Base-by-base conservation (phyloP, 2,113 vertebrate species). In the Tychaedon coryphoeus region DNA sequence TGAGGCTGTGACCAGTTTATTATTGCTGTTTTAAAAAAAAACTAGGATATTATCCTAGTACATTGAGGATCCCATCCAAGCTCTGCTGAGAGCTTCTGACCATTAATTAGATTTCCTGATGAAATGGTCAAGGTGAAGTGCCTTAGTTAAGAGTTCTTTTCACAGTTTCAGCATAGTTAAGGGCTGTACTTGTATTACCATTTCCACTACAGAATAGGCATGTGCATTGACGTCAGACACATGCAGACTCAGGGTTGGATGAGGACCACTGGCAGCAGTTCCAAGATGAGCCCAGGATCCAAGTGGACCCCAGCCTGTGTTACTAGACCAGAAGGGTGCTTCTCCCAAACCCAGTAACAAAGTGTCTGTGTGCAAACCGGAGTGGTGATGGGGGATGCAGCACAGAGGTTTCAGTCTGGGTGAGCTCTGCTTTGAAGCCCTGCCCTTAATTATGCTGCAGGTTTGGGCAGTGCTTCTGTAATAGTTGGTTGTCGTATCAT, bases 231-330 rank as follows among this genome's bases (percentile, higher is more conserved):
- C 6, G 28, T 42, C 51, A 31, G 33, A n/a, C 23, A 33, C 17
- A 3, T 42, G 19, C 9, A 17, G 16, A n/a, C 19, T 76, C 19
- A 38, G 31, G 22, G 8, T n/a, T 3, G 4, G 47, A 48, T 79
- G 19, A 33, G 31, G 58, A 50, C n/a, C 7, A 1, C 0, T 2
- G 0, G 0, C 45, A 47, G n/a, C 9, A 85, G 13, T 84, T 91
- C 58, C 12, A 2, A 38, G 54, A 8, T 26, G 19, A 84, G 28
- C 19, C 8, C 38, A 25, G 26, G 19, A 64, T 36, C 31, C 14
- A 8, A 1, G 0, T 42, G 18, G 20, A 28, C 10, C 73, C 15
- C 29, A 62, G 28, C 33, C 20, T 24, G 33, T 24, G 25, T 71
- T 31, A 51, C 9, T 33, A 40, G n/a, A 15, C 43, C 43, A 33